Percentiles rank a stretch among this genome's conserved stretches.
Evolutionary conservation across 2,888 invertebrate species (phyloP).

Genomic region (Cheiracanthium punctorium): DNA sequence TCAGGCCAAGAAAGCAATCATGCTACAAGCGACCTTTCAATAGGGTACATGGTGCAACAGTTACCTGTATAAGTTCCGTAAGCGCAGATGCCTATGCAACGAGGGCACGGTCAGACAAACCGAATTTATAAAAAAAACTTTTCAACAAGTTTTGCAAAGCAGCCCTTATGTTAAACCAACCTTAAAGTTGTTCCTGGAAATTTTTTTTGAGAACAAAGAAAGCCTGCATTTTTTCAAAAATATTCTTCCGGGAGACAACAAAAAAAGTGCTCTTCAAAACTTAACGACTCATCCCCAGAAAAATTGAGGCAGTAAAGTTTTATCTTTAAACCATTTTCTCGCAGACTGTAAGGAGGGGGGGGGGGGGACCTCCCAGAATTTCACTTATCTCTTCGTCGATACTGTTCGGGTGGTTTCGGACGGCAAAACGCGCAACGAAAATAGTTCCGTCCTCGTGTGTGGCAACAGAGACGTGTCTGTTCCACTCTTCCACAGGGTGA

Average conservation of each 20-base stretch:
- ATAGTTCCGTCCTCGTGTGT: constrained; percentile 9
- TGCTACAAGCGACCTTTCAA: no score
- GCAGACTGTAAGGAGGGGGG: no score
- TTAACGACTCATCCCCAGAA: not conserved
- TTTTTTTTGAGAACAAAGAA: not conserved
- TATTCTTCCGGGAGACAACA: not conserved
- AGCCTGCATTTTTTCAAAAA: not conserved
- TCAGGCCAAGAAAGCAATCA: no score
- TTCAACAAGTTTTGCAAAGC: no score
- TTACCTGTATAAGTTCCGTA: no score
- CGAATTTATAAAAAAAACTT: no score
- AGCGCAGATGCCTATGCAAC: no score
- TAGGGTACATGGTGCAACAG: no score
- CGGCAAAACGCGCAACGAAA: constrained; percentile 18
- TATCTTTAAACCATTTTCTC: not conserved
- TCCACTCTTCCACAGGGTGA: no score
- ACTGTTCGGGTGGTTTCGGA: not conserved
- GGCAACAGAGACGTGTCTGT: not conserved
- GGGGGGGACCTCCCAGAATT: constrained; percentile 8
- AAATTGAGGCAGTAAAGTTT: constrained; percentile 8
- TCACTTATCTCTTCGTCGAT: constrained; percentile 6
- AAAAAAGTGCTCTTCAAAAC: not conserved
- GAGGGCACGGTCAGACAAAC: no score
- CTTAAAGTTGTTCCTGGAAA: no score
- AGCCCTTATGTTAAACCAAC: no score